These are phyloP conservation scores for Pachydiplax longipennis DNA, from an alignment of 2,888 invertebrate species.

Conservation along the genomic window DNA sequence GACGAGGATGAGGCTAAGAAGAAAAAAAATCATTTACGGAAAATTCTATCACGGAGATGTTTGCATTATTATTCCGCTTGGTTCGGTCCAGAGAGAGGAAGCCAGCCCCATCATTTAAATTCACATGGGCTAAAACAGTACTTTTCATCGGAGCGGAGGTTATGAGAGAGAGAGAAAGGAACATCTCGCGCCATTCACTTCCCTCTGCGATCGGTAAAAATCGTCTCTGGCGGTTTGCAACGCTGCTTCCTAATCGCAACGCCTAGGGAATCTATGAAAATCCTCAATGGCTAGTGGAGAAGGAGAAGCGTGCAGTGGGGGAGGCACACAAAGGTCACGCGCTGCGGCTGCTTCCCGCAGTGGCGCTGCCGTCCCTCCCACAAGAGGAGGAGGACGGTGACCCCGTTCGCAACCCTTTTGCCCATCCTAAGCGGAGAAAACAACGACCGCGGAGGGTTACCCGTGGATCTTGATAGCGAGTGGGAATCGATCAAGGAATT, in stretches of 20 bases:
- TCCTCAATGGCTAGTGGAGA: neutral
- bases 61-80: no score
- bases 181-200: no score
- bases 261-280: neutral
- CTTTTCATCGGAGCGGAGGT: no score
- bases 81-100: no score
- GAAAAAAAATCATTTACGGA: no score
- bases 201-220: no score
- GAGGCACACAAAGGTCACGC: conserved; percentile 22
- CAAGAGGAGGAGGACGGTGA: conserved; percentile 28
- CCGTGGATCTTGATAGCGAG: neutral
- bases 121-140: no score
- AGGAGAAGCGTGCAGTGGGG: neutral
- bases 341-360: conserved; percentile 35
- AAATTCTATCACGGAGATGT: no score
- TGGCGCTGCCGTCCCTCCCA: conserved; percentile 9
- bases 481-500: neutral
- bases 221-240: neutral
- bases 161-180: no score
- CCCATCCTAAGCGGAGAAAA: neutral
- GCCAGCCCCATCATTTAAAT: no score
- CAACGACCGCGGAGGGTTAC: neutral
- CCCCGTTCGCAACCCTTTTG: conserved; percentile 22
- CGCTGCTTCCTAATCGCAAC: neutral
- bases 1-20: no score